Base-by-base conservation (phyloP, 2,113 vertebrate genomes). In the Bostrychus sinensis region DNA sequence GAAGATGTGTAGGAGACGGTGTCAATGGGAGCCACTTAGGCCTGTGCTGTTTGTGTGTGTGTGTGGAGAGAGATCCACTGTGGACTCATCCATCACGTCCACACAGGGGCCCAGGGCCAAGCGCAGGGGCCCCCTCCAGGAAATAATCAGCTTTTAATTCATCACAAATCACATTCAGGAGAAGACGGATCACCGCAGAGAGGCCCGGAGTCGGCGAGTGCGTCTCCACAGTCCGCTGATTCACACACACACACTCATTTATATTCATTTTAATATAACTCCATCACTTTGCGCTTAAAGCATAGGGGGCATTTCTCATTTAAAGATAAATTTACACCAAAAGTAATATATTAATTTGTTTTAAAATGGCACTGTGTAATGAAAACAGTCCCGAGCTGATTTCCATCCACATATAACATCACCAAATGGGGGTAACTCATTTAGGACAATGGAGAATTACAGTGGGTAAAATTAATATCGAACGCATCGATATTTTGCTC, bases 121-220 rank as follows among this genome's bases (percentile, higher is more conserved):
- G 82, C 32, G 46, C 78, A 77, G 76, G 66, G 77, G 77, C 78
- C 87, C 78, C 79, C 83, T 79, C 66, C 76, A 80, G 82, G 80
- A 88, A 84, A 89, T 91, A 90, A 93, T 91, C 88, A 90, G 86
- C 83, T 87, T 91, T 91, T 91, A 89, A 91, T 92, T 92, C 89
- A 87, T 89, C 79, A 81, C 68, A 64, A 70, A 89, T 88, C 82
- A 66, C 82, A 77, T 77, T 81, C 62, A 86, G 62, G 58, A 76
- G 80, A 89, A 88, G 91, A 91, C 56, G 17, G 82, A 90, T 90
- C 75, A 64, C 81, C 69, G 63, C 55, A 32, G 50, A 61, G 62
- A 78, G 62, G 65, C 62, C 36, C 56, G 71, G n/a, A n/a, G n/a
- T n/a, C n/a, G n/a, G n/a, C n/a, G n/a, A n/a, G n/a, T n/a, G n/a